Conservation (phyloP, 1,140 invertebrate genomes). For the Brachionus koreanus region DNA sequence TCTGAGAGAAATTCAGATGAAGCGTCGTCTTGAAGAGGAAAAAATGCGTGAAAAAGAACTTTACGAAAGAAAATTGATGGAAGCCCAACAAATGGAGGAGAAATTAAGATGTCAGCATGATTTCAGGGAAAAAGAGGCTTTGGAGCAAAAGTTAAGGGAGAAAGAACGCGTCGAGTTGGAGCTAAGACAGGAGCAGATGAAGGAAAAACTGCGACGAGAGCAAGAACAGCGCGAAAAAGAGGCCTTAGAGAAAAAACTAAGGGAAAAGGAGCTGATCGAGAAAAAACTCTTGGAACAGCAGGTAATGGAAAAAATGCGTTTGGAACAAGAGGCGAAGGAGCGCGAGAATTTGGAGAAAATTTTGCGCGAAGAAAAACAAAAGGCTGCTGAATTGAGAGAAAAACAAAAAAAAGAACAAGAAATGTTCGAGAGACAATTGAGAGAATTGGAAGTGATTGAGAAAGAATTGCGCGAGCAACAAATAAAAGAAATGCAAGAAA, state of each 20-base stretch:
- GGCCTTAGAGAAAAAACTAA: background rate
- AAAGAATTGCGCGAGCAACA: background rate
- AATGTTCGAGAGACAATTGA: background rate
- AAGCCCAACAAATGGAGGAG: background rate
- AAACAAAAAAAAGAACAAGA: background rate
- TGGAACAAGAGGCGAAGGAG: slow-evolving; percentile 1
- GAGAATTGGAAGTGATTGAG: background rate
- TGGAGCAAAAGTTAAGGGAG: background rate
- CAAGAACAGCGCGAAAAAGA: slow-evolving; percentile 19
- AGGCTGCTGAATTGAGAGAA: background rate
- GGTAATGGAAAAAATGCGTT: background rate
- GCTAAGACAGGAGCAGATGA: background rate
- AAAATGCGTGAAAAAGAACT: background rate
- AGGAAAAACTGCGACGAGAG: background rate
- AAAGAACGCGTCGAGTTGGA: background rate
- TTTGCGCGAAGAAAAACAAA: background rate
- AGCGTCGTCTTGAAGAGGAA: background rate
- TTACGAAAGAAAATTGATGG: background rate
- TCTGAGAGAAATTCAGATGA: background rate
- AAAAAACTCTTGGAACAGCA: background rate
- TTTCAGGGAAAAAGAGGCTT: background rate
- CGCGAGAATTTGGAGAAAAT: background rate
- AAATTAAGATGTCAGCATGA: background rate
- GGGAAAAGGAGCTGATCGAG: background rate
- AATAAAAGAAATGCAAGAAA: background rate